Base-by-base conservation (phyloP, 2,113 vertebrate species). In the Rhinoderma darwinii region DNA sequence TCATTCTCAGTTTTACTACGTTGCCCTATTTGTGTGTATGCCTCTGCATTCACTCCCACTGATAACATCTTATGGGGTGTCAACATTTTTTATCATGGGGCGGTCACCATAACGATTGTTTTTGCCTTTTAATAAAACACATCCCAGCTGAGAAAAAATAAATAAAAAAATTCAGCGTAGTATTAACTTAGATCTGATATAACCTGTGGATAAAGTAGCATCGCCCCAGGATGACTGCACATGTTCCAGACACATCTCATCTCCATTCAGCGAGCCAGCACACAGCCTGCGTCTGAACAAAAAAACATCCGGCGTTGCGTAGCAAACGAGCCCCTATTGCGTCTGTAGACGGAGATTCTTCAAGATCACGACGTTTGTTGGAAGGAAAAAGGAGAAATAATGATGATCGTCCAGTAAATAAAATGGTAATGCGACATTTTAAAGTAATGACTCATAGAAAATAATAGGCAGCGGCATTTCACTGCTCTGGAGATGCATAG, bases 381-480 rank as follows among this genome's bases (percentile, higher is more conserved):
- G 14, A 70, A 44, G 2, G 12, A 50, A 76, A 76, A 76, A 44
- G 27, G 10, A 77, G 5, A 27, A 51, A 37, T n/a, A 66, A 68
- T 68, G 22, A 83, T 27, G 63, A 39, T 50, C 66, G 17, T 72
- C 66, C 63, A 18, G 66, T 37, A 27, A 25, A 73, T 37, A 47
- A 54, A 83, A 83, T 72, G 66, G 63, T 47, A 70, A 73, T 73
- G 66, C 30, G 51, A 30, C 81, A 82, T 83, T 83, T 63, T 27
- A 50, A 68, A 83, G 63, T 32, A 83, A 68, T 70, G 81, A 70
- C 43, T 83, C 41, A 51, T 51, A 51, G 32, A 32, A 47, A 25
- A 50, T 68, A 82, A 66, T n/a, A 66, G 51, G 61, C 77, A 47
- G 43, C 10, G n/a, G 41, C 41, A 47, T 66, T 82, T 63, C 39